Evolutionary conservation across 2,888 invertebrate species (phyloP).

Genomic region (Timema cristinae): DNA sequence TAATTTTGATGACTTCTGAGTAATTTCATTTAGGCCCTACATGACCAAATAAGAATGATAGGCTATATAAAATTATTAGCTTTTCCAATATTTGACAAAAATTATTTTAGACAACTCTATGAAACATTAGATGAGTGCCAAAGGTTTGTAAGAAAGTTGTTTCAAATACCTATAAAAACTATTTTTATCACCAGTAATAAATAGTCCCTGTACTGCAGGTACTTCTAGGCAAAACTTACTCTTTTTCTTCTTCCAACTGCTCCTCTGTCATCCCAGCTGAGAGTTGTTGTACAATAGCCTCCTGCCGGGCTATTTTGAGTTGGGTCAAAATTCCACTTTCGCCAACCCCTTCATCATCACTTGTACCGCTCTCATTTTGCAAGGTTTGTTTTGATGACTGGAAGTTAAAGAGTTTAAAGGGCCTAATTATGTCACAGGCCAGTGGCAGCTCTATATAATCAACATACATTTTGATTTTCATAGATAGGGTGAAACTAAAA

Average conservation of each 20-base stretch:
- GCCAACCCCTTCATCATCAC: background rate
- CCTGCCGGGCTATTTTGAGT: conserved; percentile 24
- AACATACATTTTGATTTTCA: background rate
- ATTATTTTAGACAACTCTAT: too few species aligned
- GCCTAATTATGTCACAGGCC: too few species aligned
- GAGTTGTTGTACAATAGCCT: conserved; percentile 32
- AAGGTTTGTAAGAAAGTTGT: too few species aligned
- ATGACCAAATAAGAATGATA: too few species aligned
- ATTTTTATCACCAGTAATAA: too few species aligned
- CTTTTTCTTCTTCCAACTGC: conserved; percentile 38
- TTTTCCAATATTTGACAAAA: too few species aligned
- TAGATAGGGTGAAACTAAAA: background rate
- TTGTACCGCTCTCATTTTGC: background rate
- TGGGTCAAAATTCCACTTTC: conserved; percentile 15
- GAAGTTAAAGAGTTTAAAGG: background rate
- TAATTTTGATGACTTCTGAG: too few species aligned
- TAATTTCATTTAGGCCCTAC: too few species aligned
- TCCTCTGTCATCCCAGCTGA: conserved; percentile 37
- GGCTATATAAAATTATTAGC: too few species aligned
- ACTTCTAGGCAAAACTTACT: conserved; percentile 31
- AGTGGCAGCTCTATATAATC: background rate
- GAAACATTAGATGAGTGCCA: too few species aligned
- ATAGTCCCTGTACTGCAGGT: too few species aligned
- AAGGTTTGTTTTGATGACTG: background rate
- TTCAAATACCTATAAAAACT: too few species aligned